Evolutionary conservation across 1,140 invertebrate genomes (phyloP), one percentile per base, ranked within the genome.

Genomic region (Trichogramma pretiosum): DNA sequence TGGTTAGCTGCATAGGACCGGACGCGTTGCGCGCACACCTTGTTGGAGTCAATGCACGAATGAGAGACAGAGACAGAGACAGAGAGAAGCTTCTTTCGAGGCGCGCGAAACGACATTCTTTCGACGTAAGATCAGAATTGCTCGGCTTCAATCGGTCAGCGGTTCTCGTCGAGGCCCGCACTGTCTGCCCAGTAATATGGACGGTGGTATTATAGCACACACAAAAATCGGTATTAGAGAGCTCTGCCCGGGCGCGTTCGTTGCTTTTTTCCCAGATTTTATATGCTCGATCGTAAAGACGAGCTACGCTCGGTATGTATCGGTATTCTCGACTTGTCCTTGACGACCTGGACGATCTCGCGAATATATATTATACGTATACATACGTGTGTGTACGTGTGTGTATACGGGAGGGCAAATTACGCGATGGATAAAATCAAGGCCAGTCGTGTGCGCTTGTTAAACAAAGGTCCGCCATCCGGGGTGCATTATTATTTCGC

Each of bases 41-140:
- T n/a, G n/a, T 21, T 13, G 24, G 23, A 50, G 48, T 50, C 48
- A 50, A 50, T 39, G 48, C 35, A 38, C 48, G 35, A 2, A 11
- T 10, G 22, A 19, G 14, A 43, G 40, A 43, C 40, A n/a, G n/a
- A 43, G 30, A 42, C 32, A 26, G 23, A 17, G 24, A 38, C 33
- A 19, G 17, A 45, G 18, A 17, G 35, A 18, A 11, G 18, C 32
- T 7, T 14, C 26, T n/a, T n/a, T n/a, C 16, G 16, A 5, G 24
- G 17, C 30, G 16, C 60, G 56, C 48, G 56, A 63, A 56, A 63
- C 65, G 56, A 60, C 66, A 70, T 70, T 70, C 68, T 61, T 61
- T 47, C 50, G 37, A 52, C 54, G 56, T 70, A 66, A 70, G 63
- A 67, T 69, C 66, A 70, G n/a, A n/a, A n/a, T n/a, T n/a, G n/a